Percentiles rank a stretch among this genome's conserved stretches.
phyloP scores from a whole-genome alignment of 2,888 invertebrate genomes.

The Caradrina kadenii region DNA sequence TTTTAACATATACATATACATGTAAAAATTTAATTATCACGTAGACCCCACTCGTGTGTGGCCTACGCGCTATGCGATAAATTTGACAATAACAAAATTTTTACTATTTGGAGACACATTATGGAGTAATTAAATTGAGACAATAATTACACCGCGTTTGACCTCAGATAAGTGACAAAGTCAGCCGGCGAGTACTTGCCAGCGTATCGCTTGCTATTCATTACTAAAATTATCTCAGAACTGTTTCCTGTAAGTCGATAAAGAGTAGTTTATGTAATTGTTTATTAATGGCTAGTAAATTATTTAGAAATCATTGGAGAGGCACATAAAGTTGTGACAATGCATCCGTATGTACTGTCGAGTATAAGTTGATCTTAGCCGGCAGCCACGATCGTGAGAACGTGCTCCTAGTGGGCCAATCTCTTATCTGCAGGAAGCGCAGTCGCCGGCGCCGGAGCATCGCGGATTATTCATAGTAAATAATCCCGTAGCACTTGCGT shows the following conservation, averaged over 20 bases:
- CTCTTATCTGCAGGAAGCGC: constrained; percentile 88
- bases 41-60: constrained; percentile 53
- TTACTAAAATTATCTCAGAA: constrained; percentile 74
- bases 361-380: constrained; percentile 35
- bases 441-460: constrained; percentile 79
- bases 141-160: constrained; percentile 71
- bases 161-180: constrained; percentile 78
- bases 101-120: constrained; percentile 65
- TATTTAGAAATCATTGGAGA: constrained; percentile 44
- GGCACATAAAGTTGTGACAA: constrained; percentile 22
- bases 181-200: constrained; percentile 66
- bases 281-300: constrained; percentile 67
- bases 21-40: constrained; percentile 47
- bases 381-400: constrained; percentile 75
- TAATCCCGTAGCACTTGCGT: constrained; percentile 78
- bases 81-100: constrained; percentile 59
- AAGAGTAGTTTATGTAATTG: constrained; percentile 72
- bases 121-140: constrained; percentile 72
- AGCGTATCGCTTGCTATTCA: constrained; percentile 59
- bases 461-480: constrained; percentile 76
- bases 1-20: neutral
- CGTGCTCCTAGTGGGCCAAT: constrained; percentile 75
- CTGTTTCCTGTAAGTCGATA: constrained; percentile 76
- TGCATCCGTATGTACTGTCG: constrained; percentile 28
- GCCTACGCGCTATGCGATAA: constrained; percentile 54